Evolutionary conservation across 2,113 vertebrate genomes (phyloP), one percentile per base, ranked within the genome.

Genomic region (Girardinichthys multiradiatus): DNA sequence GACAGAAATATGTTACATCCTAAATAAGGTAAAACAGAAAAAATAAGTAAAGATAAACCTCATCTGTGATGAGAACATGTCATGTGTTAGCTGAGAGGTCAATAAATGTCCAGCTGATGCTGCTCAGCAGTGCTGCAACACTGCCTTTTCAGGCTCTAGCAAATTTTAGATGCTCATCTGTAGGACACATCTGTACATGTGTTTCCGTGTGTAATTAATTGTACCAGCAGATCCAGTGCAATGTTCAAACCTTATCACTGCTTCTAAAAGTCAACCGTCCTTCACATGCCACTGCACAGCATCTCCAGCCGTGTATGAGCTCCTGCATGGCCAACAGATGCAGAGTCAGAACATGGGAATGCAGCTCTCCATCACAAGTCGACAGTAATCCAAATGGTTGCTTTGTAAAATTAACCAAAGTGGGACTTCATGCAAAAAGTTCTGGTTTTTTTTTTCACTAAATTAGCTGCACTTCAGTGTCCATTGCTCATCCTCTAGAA

Each of bases 71-170:
- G 3, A 14, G 54, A 27, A 68, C 10, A 8, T 80, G 66, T 71
- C 71, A 48, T 71, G 80, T 57, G 74, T 70, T 72, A 70, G 54
- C 67, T 79, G 57, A 72, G 74, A 83, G 68, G 80, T 83, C 80
- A 83, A 13, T 64, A 30, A 63, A 39, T 65, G 71, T 70, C 74
- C 83, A 87, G 68, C 79, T 77, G 86, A 71, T 68, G 60, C 70
- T 48, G 64, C 57, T 82, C 70, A 75, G 42, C 45, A 57, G 31
- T 72, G 74, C 81, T 81, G 70, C 60, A 83, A 83, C 33, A 72
- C 80, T 77, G n/a, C 1, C 70, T 42, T 72, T 33, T 86, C 64
- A 68, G 37, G 64, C 72, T 77, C 75, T 59, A 81, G 64, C 68
- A 76, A 60, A 66, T 77, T 64, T 60, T 85, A 80, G 74, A 80